Evolutionary conservation across 2,888 invertebrate species (phyloP).

Genomic region (Diplolepis rosae): DNA sequence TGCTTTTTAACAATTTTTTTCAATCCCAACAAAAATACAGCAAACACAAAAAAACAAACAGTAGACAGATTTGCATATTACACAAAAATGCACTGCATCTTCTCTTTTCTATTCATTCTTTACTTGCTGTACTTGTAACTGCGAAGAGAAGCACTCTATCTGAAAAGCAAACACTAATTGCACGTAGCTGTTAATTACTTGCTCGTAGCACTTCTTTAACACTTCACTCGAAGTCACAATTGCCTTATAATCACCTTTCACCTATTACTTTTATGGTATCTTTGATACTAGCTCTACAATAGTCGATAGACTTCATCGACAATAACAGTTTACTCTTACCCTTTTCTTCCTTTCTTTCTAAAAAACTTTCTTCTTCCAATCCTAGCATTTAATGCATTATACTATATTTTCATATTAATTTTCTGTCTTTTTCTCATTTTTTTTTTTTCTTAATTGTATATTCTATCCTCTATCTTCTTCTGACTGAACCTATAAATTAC

Average conservation of each 20-base stretch:
- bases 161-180: constrained; percentile 41
- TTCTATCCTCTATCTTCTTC: constrained; percentile 26
- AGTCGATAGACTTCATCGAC: constrained; percentile 13
- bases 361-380: constrained; percentile 37
- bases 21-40: too few relatives aligned
- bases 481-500: constrained; percentile 25
- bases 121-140: constrained; percentile 38
- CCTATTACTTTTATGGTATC: not conserved
- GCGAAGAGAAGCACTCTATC: constrained; percentile 13
- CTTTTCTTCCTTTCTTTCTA: constrained; percentile 36
- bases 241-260: constrained; percentile 29
- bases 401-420: constrained; percentile 29
- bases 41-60: not conserved
- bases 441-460: constrained; percentile 32
- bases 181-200: constrained; percentile 47
- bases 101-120: constrained; percentile 37
- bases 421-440: constrained; percentile 27
- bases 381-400: constrained; percentile 33
- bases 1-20: too few relatives aligned
- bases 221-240: constrained; percentile 18
- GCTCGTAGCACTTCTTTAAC: constrained; percentile 42
- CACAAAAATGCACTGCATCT: constrained; percentile 18
- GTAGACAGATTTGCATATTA: not conserved
- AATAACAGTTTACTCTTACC: constrained; percentile 37
- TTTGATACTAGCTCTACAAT: constrained; percentile 33